Evolutionary conservation across 2,113 vertebrate genomes (phyloP).

Genomic region (Ailurus styani): DNA sequence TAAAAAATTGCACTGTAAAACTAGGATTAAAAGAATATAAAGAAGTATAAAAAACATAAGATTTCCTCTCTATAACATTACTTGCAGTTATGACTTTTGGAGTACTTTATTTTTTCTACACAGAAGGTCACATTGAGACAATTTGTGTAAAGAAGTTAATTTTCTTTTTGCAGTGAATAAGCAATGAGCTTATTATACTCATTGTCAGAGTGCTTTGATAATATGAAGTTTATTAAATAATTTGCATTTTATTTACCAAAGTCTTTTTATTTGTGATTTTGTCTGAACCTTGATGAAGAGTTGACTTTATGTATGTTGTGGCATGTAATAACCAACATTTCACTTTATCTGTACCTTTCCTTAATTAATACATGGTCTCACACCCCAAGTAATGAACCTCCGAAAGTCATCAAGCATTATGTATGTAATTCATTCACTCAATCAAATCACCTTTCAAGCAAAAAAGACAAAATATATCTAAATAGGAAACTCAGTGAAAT

Average conservation of each 20-base stretch:
- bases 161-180: neutral
- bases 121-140: neutral
- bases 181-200: neutral
- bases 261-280: neutral
- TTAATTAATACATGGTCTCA: neutral
- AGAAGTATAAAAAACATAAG: neutral
- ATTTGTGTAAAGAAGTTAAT: slow-evolving; percentile 17
- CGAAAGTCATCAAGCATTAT: neutral
- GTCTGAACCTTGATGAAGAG: neutral
- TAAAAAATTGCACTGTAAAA: neutral
- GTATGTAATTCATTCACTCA: neutral
- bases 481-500: neutral
- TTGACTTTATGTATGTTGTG: neutral
- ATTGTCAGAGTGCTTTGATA: neutral
- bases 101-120: slow-evolving; percentile 3
- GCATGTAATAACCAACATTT: neutral
- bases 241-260: neutral
- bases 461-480: neutral
- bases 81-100: neutral
- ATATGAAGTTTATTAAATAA: neutral
- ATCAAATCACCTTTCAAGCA: neutral
- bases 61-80: neutral
- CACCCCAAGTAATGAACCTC: neutral
- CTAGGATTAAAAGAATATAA: neutral
- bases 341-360: neutral